These are phyloP conservation scores for Melanotaenia boesemani DNA, from an alignment of 2,797 vertebrate genomes.

Conservation along the genomic window DNA sequence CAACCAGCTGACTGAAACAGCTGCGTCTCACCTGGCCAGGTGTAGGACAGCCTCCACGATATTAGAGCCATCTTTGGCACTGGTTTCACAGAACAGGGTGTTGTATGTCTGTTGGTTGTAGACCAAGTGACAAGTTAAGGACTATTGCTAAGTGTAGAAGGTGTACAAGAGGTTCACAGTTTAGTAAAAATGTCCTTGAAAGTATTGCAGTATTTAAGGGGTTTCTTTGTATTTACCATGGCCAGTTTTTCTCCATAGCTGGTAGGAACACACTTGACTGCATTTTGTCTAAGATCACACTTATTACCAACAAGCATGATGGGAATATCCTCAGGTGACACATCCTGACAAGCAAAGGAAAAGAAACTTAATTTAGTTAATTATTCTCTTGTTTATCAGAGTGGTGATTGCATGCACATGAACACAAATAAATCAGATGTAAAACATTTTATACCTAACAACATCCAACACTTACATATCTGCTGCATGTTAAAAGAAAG, in stretches of 20 bases:
- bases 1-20: background rate
- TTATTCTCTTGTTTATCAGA: background rate
- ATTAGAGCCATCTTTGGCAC: slow-evolving; percentile 94
- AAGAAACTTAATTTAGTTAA: background rate
- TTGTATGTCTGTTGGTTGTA: slow-evolving; percentile 76
- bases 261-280: slow-evolving; percentile 84
- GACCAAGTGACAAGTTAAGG: background rate
- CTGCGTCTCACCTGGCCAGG: slow-evolving; percentile 89
- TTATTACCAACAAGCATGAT: slow-evolving; percentile 99
- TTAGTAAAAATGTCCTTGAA: background rate
- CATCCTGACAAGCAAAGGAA: slow-evolving; percentile 81
- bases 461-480: slow-evolving; percentile 64
- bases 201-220: background rate
- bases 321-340: slow-evolving; percentile 88
- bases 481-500: slow-evolving; percentile 66
- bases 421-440: background rate
- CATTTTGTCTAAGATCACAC: slow-evolving; percentile 87
- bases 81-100: slow-evolving; percentile 81
- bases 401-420: background rate
- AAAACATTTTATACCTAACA: background rate
- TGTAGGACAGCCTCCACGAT: slow-evolving; percentile 95
- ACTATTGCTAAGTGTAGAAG: background rate
- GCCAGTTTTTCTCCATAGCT: slow-evolving; percentile 94
- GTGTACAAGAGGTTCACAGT: background rate
- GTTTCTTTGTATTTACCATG: slow-evolving; percentile 86